Evolutionary conservation across 1,140 invertebrate genomes (phyloP), one percentile per base, ranked within the genome.

Genomic region (Leptinotarsa undecemlineata): DNA sequence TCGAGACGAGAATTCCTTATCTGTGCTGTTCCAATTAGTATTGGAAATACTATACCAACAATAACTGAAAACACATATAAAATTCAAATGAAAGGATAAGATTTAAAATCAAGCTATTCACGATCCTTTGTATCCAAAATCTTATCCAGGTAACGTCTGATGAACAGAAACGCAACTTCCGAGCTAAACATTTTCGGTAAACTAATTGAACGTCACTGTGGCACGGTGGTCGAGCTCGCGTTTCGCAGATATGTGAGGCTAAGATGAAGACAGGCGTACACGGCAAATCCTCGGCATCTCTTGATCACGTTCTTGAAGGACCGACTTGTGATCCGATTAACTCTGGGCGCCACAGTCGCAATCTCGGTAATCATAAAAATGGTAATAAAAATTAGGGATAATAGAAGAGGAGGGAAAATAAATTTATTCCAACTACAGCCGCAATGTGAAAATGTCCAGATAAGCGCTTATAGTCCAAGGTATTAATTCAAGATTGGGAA

Each of bases 301-400:
- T 73, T 78, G 82, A 83, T 83, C 82, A 83, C 80, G 79, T 81
- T 79, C 82, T 82, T 82, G 82, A 83, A 81, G 78, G 77, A 57
- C 80, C 77, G 69, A 69, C 66, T 81, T 82, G 78, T 83, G 82
- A 83, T 83, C 82, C 82, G 82, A 83, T 83, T 84, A 84, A 80
- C 81, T 82, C 75, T 2, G 51, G 77, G 74, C 76, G 79, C 74
- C 81, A 81, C 80, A 79, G 79, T 80, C 73, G 80, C 81, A 83
- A 84, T 83, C 81, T 83, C 80, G 67, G 82, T 84, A 83, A 84
- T 84, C 82, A 83, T 82, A 82, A 82, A 83, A 84, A 83, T 82
- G 81, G 81, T 81, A 83, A 84, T 84, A 83, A 84, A 84, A 83
- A 84, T 83, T 83, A 82, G 80, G 82, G 82, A 82, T 82, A 82